Conservation (phyloP, 1,140 invertebrate species). For the Drosophila virilis region DNA sequence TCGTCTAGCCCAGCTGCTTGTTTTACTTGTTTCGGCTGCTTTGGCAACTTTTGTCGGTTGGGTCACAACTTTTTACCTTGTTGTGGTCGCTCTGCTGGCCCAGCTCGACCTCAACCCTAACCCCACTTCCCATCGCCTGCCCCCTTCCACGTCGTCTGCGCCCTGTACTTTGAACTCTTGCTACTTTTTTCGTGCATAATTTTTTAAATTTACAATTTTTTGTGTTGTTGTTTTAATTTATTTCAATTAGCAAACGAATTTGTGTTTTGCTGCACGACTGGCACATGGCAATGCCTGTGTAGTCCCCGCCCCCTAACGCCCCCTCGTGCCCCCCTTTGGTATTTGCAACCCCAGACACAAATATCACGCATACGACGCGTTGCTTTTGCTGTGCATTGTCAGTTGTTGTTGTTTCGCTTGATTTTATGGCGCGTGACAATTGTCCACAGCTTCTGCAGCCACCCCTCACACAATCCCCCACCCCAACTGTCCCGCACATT, state of each 20-base stretch:
- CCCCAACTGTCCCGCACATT: conserved; percentile 15
- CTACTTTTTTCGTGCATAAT: conserved; percentile 45
- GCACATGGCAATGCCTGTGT: conserved; percentile 31
- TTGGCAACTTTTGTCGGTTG: conserved; percentile 23
- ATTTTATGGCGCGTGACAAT: conserved; percentile 82
- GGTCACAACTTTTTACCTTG: conserved; percentile 65
- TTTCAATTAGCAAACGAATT: conserved; percentile 76
- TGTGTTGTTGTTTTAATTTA: conserved; percentile 65
- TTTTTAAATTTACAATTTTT: conserved; percentile 51
- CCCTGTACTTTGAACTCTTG: background rate
- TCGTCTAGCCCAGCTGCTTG: too few species aligned
- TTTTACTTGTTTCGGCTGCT: background rate
- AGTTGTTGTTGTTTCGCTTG: conserved; percentile 46
- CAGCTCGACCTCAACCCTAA: background rate
- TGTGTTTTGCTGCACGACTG: conserved; percentile 57
- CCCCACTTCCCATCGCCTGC: background rate
- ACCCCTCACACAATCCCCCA: background rate
- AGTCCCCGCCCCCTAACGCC: background rate
- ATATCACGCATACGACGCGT: conserved; percentile 68
- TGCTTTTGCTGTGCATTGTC: conserved; percentile 15
- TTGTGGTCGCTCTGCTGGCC: conserved; percentile 49
- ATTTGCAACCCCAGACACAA: background rate
- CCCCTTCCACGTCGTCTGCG: background rate
- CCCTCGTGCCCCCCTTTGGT: background rate
- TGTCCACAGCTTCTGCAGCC: conserved; percentile 46